Base-by-base conservation (phyloP, 2,888 invertebrate genomes). In the Seladonia tumulorum region DNA sequence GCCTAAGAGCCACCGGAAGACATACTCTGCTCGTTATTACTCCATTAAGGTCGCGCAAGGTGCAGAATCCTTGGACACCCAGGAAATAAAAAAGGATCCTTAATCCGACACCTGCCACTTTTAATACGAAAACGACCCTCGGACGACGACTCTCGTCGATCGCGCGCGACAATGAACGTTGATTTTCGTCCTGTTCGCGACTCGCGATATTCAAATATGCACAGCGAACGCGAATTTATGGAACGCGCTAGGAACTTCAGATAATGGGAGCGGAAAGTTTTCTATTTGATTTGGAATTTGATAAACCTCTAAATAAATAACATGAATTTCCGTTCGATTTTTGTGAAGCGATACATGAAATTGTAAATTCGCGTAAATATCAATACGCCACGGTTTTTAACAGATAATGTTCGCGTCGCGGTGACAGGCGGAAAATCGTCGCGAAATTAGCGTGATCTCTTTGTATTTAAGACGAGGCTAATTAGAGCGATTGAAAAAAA, bases 11-110 rank as follows among this genome's bases (percentile, higher is more conserved):
- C 68, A 83, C 75, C n/a, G 76, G 74, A 75, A 71, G 74, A 60
- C 22, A 29, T 39, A 16, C 39, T 39, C 66, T 29, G 53, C 39
- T 47, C 70, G 66, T 83, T 86, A 83, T 70, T 75, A 71, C 86
- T 84, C 84, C 80, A 86, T 84, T 83, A 84, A 70, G 77, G 57
- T 75, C 79, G 74, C 45, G 86, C 86, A 86, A 86, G 86, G 84
- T 86, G 86, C 86, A 72, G 60, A 74, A 66, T 72, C 80, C 68
- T 39, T 25, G 49, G 68, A 35, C 70, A 76, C 49, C 80, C 79
- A n/a, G 5, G 75, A 47, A 71, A 73, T 35, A 63, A 53, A 66
- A 45, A 42, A 63, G n/a, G 4, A 39, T 45, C 12, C 5, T 18
- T 22, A 22, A 25, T 1, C 25, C 8, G 45, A 76, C 85, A 86